A percentile compares a stretch with the other conserved stretches of the same genome.
Evolutionary conservation across 1,140 invertebrate species (phyloP).

Genomic region (Paralvinella palmiformis): DNA sequence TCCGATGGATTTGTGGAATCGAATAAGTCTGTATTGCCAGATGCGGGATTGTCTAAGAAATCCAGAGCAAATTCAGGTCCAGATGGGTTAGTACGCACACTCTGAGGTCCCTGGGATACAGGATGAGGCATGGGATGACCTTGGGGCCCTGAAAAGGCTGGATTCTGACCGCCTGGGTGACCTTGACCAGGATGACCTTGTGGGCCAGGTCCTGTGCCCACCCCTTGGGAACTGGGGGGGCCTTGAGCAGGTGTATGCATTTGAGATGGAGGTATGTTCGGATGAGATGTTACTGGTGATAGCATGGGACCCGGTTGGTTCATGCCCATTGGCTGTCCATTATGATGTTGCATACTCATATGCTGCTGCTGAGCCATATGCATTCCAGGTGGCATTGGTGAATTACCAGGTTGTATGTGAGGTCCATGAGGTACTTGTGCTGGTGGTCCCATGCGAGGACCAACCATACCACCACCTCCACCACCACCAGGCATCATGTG

Average conservation of each 20-base stretch:
- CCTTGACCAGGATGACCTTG: neutral
- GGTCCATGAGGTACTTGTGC: neutral
- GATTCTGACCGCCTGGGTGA: neutral
- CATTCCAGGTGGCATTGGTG: neutral
- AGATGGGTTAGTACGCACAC: neutral
- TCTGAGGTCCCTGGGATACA: neutral
- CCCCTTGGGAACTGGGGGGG: neutral
- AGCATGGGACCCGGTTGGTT: too few relatives aligned
- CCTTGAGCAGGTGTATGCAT: too few relatives aligned
- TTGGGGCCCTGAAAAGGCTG: too few relatives aligned
- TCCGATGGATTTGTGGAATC: conserved; percentile 6
- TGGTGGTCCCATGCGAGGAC: neutral
- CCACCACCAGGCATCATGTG: neutral
- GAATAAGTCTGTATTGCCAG: neutral
- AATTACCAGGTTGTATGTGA: neutral
- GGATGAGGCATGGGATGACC: neutral
- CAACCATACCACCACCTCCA: neutral
- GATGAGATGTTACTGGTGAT: too few relatives aligned
- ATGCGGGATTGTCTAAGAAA: conserved; percentile 8
- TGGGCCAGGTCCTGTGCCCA: neutral
- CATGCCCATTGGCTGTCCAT: too few relatives aligned
- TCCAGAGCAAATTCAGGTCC: conserved; percentile 4
- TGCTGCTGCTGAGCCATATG: neutral
- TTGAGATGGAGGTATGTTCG: too few relatives aligned
- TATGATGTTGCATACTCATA: neutral